A percentile compares a stretch with the other conserved stretches of the same genome.
Evolutionary conservation across 2,113 vertebrate genomes (phyloP).

Genomic region (Pholis gunnellus): DNA sequence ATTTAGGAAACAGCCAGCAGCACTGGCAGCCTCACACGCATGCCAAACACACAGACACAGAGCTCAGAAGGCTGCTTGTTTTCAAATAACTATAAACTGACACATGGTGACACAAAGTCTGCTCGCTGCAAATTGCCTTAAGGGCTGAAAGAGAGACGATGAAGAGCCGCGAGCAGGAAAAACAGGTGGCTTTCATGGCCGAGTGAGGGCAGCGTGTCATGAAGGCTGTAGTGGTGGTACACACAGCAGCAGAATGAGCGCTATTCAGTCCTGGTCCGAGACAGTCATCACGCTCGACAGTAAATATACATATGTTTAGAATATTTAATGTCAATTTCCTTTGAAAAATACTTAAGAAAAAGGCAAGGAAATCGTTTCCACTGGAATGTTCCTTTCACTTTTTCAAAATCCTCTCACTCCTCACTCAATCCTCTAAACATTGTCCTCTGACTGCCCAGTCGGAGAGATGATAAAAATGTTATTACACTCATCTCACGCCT

Average conservation of each 20-base stretch:
- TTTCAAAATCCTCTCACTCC: not conserved
- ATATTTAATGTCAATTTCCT: not conserved
- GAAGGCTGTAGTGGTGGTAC: not conserved
- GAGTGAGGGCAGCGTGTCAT: not conserved
- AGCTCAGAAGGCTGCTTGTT: not conserved
- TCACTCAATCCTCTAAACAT: too few species aligned
- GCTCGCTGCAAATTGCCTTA: not conserved
- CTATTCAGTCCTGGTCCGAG: not conserved
- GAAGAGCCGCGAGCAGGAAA: constrained; percentile 6
- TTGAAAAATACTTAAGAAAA: not conserved
- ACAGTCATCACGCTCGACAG: not conserved
- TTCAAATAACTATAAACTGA: constrained; percentile 17
- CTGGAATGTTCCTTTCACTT: not conserved
- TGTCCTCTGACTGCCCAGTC: not conserved
- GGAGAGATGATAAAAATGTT: not conserved
- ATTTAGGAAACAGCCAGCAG: constrained; percentile 20
- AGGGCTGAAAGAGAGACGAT: constrained; percentile 12
- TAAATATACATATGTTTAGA: not conserved
- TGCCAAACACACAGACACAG: not conserved
- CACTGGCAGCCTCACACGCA: not conserved
- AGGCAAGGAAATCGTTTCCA: not conserved
- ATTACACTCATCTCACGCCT: not conserved
- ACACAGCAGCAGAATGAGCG: not conserved
- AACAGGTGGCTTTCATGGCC: constrained; percentile 1
- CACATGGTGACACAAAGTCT: constrained; percentile 13